Evolutionary conservation across 1,140 invertebrate genomes (phyloP).

Genomic region (Papilio aristodemus): DNA sequence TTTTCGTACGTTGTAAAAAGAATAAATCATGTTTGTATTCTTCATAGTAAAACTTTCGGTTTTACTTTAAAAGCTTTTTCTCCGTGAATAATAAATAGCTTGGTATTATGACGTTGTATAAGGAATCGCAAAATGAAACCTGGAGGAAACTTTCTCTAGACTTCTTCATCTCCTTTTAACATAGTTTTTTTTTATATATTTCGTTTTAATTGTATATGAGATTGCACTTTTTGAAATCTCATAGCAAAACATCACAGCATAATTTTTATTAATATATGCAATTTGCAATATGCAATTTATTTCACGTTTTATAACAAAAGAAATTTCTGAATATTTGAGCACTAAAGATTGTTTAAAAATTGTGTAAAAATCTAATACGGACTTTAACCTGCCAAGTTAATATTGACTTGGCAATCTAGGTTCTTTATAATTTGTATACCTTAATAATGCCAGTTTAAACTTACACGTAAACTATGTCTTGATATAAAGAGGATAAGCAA

Average conservation of each 20-base stretch:
- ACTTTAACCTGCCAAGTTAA: too few species aligned
- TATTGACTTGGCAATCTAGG: too few species aligned
- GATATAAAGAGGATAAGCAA: background rate
- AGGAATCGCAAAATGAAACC: background rate
- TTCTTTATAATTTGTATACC: too few species aligned
- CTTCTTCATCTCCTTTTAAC: background rate
- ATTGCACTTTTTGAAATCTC: too few species aligned
- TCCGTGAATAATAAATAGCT: slow-evolving; percentile 9
- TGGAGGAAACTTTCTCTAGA: background rate
- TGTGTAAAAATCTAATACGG: too few species aligned
- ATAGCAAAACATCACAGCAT: too few species aligned
- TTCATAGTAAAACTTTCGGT: background rate
- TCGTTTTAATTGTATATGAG: too few species aligned
- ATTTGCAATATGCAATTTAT: too few species aligned
- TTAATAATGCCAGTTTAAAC: background rate
- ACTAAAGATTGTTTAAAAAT: too few species aligned
- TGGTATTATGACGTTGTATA: slow-evolving; percentile 7
- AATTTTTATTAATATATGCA: too few species aligned
- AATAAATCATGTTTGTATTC: background rate
- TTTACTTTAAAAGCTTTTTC: slow-evolving; percentile 10
- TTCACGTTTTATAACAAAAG: too few species aligned
- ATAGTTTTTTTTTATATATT: background rate
- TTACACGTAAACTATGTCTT: background rate
- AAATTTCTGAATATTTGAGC: too few species aligned
- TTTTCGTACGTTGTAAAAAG: background rate